phyloP scores from a whole-genome alignment of 2,888 invertebrate genomes.

The Ceriagrion tenellum region DNA sequence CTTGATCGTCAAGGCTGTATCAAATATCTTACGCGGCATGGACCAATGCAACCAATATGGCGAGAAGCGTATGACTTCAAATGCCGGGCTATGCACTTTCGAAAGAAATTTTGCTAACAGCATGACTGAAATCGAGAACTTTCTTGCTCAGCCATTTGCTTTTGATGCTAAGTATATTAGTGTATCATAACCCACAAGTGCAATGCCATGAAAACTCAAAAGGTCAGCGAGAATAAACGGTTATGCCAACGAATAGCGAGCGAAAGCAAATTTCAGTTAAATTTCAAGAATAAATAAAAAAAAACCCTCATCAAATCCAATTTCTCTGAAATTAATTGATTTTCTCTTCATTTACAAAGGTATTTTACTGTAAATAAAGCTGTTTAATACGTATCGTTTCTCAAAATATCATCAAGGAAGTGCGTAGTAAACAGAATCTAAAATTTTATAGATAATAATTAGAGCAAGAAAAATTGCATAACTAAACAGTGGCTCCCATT shows the following conservation, averaged over 20 bases:
- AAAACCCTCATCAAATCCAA: not conserved
- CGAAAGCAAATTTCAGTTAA: not conserved
- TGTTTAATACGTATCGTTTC: not conserved
- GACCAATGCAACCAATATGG: constrained; percentile 16
- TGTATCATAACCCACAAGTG: not conserved
- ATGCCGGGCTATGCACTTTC: not conserved
- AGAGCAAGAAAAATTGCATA: no score
- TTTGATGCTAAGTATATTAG: not conserved
- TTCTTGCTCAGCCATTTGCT: not conserved
- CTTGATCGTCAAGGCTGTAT: not conserved
- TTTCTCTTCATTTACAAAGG: not conserved
- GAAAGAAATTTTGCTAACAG: not conserved
- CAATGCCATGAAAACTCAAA: not conserved
- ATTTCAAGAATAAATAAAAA: not conserved
- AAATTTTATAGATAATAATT: no score
- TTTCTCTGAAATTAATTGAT: not conserved
- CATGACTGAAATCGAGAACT: not conserved
- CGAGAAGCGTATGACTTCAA: not conserved
- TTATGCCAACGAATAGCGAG: not conserved
- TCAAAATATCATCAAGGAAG: not conserved
- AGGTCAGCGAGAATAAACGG: constrained; percentile 6
- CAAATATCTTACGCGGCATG: not conserved
- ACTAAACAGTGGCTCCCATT: no score
- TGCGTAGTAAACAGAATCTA: not conserved
- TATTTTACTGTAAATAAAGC: not conserved